Evolutionary conservation across 1,140 invertebrate species (phyloP), one percentile per base, ranked within the genome.

Genomic region (Drosophila auraria): DNA sequence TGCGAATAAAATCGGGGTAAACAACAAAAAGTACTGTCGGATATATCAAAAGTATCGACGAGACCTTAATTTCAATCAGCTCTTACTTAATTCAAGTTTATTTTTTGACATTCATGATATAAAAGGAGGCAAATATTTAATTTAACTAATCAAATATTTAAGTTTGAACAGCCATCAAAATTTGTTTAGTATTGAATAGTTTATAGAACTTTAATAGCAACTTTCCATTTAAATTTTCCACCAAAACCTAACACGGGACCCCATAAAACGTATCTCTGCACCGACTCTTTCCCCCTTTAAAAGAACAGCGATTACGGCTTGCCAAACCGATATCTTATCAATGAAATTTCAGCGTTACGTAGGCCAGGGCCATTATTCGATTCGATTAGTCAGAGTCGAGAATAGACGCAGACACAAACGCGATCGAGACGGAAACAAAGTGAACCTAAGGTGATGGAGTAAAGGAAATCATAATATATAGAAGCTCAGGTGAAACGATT

Each of bases 291-390:
- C 8, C 14, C 54, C 36, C 54, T 23, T 25, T 57, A 40, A 33
- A 33, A 23, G 44, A 42, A 51, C 44, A 73, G 27, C 70, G 70
- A 70, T 80, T 83, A 87, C 54, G 44, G 20, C 42, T 64, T 60
- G 33, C 44, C 61, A 68, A 51, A 58, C 44, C 44, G 61, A 80
- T 87, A 87, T 89, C 83, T 87, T 87, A 87, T 87, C 83, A 80
- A 74, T 78, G 72, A 64, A 53, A 78, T 50, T 83, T 66, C 47
- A 47, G 36, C 38, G 44, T 70, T 77, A 66, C 74, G 66, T 64
- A 78, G 69, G 61, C 50, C 53, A 62, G 20, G 60, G 45, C 59
- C 70, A 59, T 59, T 56, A 59, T 49, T 64, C 25, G 23, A 61
- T 60, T 53, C 42, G 83, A 80, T 87, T 87, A 83, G 83, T 87